Evolutionary conservation across 2,113 vertebrate species (phyloP), one percentile per base, ranked within the genome.

Genomic region (Arvicanthis niloticus): DNA sequence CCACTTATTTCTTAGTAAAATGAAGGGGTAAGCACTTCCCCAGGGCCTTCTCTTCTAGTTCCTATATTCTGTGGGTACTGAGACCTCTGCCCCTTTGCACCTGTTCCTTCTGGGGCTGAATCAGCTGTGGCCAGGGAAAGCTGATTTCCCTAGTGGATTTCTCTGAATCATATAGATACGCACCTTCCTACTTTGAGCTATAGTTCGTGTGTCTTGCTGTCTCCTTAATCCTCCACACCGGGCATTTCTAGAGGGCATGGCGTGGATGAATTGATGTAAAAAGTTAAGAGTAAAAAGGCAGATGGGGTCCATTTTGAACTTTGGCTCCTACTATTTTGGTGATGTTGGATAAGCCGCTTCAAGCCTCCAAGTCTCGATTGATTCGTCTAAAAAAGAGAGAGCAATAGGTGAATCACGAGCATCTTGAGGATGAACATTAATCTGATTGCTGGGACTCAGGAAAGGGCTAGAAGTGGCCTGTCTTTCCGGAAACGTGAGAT

Each of bases 1-100:
- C 89, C 45, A 60, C 42, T 84, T 76, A 60, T 62, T 87, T 80
- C 75, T 45, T 94, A 82, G 70, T 53, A 77, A 91, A 95, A 96
- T 15, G 7, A 91, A 91, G 48, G 58, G 31, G 7, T 26, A 8
- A 34, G 51, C 40, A 15, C 24, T 88, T 65, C 94, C 53, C 62
- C 29, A 42, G 5, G 42, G 34, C 51, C 37, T 85, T 78, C 56
- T 45, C n/a, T 89, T 84, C 21, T 51, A 42, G 22, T 29, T 88
- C 78, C 87, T 77, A 68, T 4, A 77, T 40, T 86, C 76, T 34
- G 10, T 81, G n/a, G 31, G 51, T 80, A 4, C 73, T 37, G 13
- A 58, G 86, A 73, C 31, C 51, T 70, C 51, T 58, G n/a, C 15
- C 45, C 29, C 67, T 92, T n/a, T 24, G n/a, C 68, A 91, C 40